Evolutionary conservation across 2,113 vertebrate genomes (phyloP).

Genomic region (Fukomys damarensis): DNA sequence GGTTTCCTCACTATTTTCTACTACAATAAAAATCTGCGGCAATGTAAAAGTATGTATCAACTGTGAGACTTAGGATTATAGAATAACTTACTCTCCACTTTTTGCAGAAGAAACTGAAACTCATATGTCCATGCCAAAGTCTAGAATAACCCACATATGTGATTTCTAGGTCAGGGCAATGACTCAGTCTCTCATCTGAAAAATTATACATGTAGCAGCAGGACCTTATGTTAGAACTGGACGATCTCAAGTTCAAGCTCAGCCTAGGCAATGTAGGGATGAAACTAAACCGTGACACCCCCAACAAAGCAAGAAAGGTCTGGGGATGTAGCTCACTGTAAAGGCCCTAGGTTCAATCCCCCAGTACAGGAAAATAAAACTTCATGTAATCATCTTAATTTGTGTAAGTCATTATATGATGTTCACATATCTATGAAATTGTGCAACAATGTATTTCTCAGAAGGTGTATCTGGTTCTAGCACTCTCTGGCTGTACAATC

Average conservation of each 20-base stretch:
- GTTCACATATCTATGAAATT: neutral
- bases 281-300: neutral
- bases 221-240: too few relatives aligned
- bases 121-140: neutral
- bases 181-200: neutral
- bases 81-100: neutral
- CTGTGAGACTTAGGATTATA: neutral
- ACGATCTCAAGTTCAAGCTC: neutral
- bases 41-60: neutral
- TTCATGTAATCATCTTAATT: neutral
- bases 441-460: neutral
- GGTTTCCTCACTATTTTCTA: neutral
- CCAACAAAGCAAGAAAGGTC: neutral
- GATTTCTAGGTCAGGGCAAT: neutral
- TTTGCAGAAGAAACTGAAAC: neutral
- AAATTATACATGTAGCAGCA: neutral
- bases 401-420: neutral
- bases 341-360: too few relatives aligned
- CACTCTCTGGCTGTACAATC: neutral
- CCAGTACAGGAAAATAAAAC: too few relatives aligned
- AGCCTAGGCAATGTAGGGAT: neutral
- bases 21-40: neutral
- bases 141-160: neutral
- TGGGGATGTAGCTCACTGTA: too few relatives aligned
- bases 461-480: neutral